Evolutionary conservation across 2,888 invertebrate genomes (phyloP), one percentile per base, ranked within the genome.

Genomic region (Psylliodes chrysocephalus): DNA sequence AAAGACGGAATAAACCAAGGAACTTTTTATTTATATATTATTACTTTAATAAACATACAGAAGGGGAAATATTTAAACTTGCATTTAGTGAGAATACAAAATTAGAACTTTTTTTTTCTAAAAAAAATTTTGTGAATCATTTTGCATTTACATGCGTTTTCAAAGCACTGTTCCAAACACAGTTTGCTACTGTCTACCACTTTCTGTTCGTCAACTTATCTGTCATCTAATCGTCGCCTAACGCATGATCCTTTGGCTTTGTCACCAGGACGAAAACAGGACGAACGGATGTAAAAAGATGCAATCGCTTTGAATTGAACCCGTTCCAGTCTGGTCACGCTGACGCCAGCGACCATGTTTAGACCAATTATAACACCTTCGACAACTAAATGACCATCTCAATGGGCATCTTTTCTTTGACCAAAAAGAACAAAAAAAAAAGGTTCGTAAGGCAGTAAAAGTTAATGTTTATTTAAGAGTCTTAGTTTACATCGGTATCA

Each of bases 351-450:
- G 75, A 73, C 75, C 78, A 71, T 82, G 82, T 81, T 80, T 77
- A 79, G 80, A 79, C 82, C 82, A 82, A 82, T 82, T 82, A 82
- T 82, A 82, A 82, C 82, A 82, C 82, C 81, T 82, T 77, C 78
- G 78, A 81, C 79, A 79, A 79, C 78, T 77, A 79, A 80, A 81
- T 80, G 80, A 79, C 78, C 78, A 49, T 49, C 49, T 71, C 78
- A 79, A 80, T 80, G 79, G 78, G 78, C 81, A 79, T 78, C 77
- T 75, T 71, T 71, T 38, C 38, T 40, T 19, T 78, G 77, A 17
- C 7, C 2, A 44, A 44, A 12, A 40, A 2, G 17, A 44, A 44
- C 78, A 77, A 72, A 68, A 73, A 71, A 71, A 69, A 69, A 69
- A 66, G 62, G 67, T 53, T 42, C 17, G 42, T 8, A 64, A 71